Percentiles rank a stretch among this genome's conserved stretches.
phyloP scores from a whole-genome alignment of 2,113 vertebrate genomes.

The Mobula birostris region DNA sequence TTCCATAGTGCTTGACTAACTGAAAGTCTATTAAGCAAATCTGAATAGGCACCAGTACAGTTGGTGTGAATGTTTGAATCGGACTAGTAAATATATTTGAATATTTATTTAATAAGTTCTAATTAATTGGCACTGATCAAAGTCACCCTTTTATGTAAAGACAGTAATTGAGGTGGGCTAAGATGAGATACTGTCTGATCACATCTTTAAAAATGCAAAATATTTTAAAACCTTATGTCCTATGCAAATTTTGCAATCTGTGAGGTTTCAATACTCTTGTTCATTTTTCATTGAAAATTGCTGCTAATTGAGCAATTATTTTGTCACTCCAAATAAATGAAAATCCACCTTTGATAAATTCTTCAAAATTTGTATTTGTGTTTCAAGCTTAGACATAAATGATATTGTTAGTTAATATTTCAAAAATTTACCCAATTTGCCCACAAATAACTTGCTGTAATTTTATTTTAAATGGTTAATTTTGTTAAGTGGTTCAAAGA shows the following conservation, averaged over 20 bases:
- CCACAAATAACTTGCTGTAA: background rate
- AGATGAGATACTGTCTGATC: background rate
- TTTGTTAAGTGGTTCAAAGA: background rate
- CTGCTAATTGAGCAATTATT: background rate
- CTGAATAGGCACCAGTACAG: background rate
- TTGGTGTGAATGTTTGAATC: background rate
- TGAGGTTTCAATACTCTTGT: background rate
- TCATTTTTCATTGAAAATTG: background rate
- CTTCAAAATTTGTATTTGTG: background rate
- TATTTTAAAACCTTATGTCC: background rate
- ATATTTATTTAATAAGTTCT: conserved; percentile 8
- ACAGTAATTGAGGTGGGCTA: background rate
- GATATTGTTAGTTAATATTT: background rate
- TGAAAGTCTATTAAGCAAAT: background rate
- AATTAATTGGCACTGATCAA: background rate
- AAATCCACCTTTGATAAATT: background rate
- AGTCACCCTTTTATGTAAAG: background rate
- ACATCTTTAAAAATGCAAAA: background rate
- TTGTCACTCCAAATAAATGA: background rate
- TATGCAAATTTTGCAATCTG: background rate
- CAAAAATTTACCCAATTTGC: background rate
- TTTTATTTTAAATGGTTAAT: background rate
- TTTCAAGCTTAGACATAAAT: background rate
- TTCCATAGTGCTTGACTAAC: no score
- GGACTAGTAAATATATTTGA: background rate